phyloP scores from a whole-genome alignment of 2,888 invertebrate species.

The Sinotaia quadrata region DNA sequence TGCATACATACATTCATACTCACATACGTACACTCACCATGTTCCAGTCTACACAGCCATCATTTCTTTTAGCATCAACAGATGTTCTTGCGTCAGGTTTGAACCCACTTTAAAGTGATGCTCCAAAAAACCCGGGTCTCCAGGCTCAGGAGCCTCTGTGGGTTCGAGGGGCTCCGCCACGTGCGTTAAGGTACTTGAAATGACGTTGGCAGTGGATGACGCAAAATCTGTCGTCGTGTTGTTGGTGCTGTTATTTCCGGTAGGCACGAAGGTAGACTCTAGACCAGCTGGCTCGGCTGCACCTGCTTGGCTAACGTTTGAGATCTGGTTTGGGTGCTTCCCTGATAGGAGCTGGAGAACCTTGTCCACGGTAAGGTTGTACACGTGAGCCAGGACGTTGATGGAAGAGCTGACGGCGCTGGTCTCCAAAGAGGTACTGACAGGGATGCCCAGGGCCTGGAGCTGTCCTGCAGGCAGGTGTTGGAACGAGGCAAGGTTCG shows the following conservation, averaged over 20 bases:
- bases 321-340: neutral
- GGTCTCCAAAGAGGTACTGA: conserved; percentile 2
- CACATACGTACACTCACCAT: too few species aligned
- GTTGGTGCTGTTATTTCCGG: neutral
- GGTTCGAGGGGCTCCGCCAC: conserved; percentile 6
- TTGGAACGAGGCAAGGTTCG: neutral
- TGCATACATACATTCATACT: too few species aligned
- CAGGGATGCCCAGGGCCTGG: neutral
- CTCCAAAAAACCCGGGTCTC: conserved; percentile 12
- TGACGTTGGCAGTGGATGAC: neutral
- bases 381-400: conserved; percentile 17
- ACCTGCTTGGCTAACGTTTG: neutral
- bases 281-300: neutral
- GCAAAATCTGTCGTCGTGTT: neutral
- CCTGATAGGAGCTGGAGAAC: conserved; percentile 7
- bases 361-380: conserved; percentile 14
- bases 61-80: conserved; percentile 11
- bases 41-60: neutral
- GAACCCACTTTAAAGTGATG: neutral
- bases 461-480: conserved; percentile 18
- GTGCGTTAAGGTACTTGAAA: too few species aligned
- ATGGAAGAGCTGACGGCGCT: conserved; percentile 1
- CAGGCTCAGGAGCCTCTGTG: conserved; percentile 18
- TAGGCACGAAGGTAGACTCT: neutral
- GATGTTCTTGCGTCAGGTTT: conserved; percentile 6